Base-by-base conservation (phyloP, 1,140 invertebrate species). In the Episyrphus balteatus region DNA sequence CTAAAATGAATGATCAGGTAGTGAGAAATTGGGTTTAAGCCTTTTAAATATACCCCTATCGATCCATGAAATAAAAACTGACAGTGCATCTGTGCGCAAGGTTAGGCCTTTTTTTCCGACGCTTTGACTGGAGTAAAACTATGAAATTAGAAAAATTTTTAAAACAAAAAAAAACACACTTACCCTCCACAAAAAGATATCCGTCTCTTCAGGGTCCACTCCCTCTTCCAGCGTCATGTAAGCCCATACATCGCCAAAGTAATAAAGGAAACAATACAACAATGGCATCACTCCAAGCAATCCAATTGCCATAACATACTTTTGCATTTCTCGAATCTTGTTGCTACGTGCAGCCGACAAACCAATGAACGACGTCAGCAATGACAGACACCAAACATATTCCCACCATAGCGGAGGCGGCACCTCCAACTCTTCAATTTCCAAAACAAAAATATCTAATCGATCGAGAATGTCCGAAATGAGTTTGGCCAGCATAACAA, bases 361-460 rank as follows among this genome's bases (percentile, higher is more conserved):
- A n/a, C 85, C 92, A 21, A 93, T 64, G 64, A 93, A 84, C 37
- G 87, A 86, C 34, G 89, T 75, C n/a, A 92, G 66, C 44, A 94
- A 70, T 55, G 90, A 93, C 5, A 81, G 71, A 53, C 88, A 83
- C 93, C 93, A 98, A 52, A 90, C 78, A 65, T 92, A 97, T 72
- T 98, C 92, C 92, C 93, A 98, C 63, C 59, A 64, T 18, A 66
- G 47, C n/a, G 62, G 55, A 73, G 86, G 83, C 55, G 92, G 93
- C 69, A 96, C 81, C 73, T 89, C 84, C 53, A 95, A 72, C 69
- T 93, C 88, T 75, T 94, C 90, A 63, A 95, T 85, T 75, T 92
- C 88, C 61, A 95, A 74, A 58, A 93, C 87, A 72, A 95, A 94
- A 68, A 95, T 86, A 70, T 93, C 90, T 58, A 93, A 75, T 68